Evolutionary conservation across 2,113 vertebrate species (phyloP).

Genomic region (Microcebus murinus): DNA sequence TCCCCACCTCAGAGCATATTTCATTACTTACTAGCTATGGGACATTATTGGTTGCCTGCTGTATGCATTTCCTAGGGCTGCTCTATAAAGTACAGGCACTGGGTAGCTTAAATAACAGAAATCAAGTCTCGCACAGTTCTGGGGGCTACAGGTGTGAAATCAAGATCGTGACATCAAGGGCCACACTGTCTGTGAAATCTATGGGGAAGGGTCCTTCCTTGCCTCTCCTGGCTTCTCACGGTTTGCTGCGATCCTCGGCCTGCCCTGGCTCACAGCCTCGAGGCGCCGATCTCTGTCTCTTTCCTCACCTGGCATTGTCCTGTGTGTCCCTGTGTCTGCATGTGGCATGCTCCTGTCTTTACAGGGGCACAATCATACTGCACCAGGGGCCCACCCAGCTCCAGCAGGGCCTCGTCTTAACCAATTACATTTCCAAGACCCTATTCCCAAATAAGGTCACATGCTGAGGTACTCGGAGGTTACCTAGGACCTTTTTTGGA

Average conservation of each 20-base stretch:
- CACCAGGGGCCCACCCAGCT: background rate
- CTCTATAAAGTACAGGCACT: background rate
- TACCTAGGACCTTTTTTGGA: background rate
- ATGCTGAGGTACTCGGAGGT: background rate
- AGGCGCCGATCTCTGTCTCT: background rate
- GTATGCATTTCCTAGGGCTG: background rate
- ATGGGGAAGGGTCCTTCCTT: background rate
- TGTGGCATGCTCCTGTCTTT: background rate
- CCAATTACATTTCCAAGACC: background rate
- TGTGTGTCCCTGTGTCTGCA: background rate
- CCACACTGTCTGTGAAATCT: background rate
- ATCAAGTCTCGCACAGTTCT: background rate
- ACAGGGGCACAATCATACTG: background rate
- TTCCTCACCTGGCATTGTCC: too few relatives aligned
- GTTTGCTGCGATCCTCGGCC: background rate
- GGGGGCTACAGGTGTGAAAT: background rate
- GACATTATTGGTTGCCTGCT: background rate
- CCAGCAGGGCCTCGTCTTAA: background rate
- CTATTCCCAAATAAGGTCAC: background rate
- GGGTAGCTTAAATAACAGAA: background rate
- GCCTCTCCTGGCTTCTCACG: rapidly evolving
- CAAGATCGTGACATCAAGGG: background rate
- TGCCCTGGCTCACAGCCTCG: background rate
- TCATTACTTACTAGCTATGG: background rate
- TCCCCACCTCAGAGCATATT: background rate